Percentiles rank a stretch among this genome's conserved stretches.
Evolutionary conservation across 2,113 vertebrate species (phyloP).

Genomic region (Anhinga anhinga): DNA sequence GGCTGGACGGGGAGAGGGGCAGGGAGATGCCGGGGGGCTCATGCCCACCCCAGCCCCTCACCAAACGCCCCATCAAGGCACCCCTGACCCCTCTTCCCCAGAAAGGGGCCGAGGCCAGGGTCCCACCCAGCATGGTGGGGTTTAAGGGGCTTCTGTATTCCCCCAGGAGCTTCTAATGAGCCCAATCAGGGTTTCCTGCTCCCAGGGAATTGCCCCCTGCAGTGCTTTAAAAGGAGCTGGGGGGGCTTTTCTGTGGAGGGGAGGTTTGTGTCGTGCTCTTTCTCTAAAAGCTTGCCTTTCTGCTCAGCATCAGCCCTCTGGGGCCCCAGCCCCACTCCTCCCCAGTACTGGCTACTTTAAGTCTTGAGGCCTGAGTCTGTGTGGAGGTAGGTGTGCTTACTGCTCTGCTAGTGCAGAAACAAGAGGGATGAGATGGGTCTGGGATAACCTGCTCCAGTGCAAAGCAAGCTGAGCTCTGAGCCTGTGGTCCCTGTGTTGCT

Average conservation of each 20-base stretch:
- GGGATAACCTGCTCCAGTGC: not conserved
- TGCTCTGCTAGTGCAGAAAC: not conserved
- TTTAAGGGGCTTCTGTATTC: not conserved
- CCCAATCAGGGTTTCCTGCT: not conserved
- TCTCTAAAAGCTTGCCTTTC: not conserved
- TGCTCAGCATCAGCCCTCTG: no score
- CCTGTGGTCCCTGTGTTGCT: not conserved
- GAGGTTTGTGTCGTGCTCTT: not conserved
- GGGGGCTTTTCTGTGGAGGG: not conserved
- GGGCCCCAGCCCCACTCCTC: not conserved
- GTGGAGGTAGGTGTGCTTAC: no score
- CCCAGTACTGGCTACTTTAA: not conserved
- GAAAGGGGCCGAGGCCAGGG: no score
- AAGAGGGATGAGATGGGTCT: not conserved
- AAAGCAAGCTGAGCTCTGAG: not conserved
- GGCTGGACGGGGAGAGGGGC: rapidly evolving
- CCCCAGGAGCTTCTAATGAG: not conserved
- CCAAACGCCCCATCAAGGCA: rapidly evolving
- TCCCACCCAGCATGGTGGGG: not conserved
- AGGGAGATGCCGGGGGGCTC: not conserved
- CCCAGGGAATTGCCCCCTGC: not conserved
- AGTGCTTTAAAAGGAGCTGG: not conserved
- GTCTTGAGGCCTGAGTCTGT: no score
- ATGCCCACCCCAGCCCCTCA: not conserved
- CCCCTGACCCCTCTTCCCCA: rapidly evolving